Evolutionary conservation across 2,113 vertebrate genomes (phyloP).

Genomic region (Ophiodon elongatus): DNA sequence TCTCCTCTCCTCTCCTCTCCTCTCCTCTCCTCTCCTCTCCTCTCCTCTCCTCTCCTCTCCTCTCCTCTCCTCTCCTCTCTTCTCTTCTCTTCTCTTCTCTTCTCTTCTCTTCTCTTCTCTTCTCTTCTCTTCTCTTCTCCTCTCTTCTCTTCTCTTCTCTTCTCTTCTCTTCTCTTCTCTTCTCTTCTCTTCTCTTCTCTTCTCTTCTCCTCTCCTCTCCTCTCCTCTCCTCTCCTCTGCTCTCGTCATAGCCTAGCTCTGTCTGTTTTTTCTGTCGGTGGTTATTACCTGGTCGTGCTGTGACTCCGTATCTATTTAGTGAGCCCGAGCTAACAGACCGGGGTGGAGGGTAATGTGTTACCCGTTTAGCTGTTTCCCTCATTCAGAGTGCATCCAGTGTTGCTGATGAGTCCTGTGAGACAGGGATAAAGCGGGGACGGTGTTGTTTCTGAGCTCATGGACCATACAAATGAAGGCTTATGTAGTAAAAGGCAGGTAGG

Average conservation of each 20-base stretch:
- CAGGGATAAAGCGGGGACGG: neutral
- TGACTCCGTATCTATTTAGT: conserved; percentile 55
- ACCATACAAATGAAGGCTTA: conserved; percentile 25
- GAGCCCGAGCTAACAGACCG: neutral
- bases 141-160: neutral
- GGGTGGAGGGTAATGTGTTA: conserved; percentile 43
- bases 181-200: neutral
- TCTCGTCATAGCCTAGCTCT: neutral
- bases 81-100: neutral
- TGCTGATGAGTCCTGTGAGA: conserved; percentile 28
- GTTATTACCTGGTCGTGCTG: conserved; percentile 55
- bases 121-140: neutral
- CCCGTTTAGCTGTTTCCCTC: conserved; percentile 43
- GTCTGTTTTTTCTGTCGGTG: conserved; percentile 38
- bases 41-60: neutral
- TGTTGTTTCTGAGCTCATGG: conserved; percentile 7
- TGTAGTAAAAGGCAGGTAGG: conserved; percentile 18
- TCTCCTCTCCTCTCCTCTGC: neutral
- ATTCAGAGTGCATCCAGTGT: conserved; percentile 39
- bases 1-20: too few species aligned
- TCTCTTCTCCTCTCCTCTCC: conserved; percentile 4
- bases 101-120: neutral
- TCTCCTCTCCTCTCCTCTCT: neutral
- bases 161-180: too few species aligned
- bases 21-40: neutral